These are phyloP conservation scores for Rhagoletis zephyria DNA, from an alignment of 1,140 invertebrate species.

Conservation along the genomic window DNA sequence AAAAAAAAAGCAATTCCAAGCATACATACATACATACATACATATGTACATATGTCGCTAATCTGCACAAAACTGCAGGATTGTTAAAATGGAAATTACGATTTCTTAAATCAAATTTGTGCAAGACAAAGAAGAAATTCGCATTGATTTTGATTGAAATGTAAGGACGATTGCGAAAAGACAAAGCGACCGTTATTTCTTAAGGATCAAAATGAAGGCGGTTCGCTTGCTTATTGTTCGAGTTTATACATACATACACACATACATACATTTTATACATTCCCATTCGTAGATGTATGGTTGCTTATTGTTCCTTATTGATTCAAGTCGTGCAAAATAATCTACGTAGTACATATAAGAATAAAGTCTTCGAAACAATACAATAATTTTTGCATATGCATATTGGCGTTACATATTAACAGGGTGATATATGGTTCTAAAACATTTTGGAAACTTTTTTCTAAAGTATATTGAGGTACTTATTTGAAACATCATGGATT, in stretches of 20 bases:
- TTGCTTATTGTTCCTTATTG: not conserved
- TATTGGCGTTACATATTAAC: not conserved
- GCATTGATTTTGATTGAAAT: constrained; percentile 42
- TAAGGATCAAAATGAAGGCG: constrained; percentile 50
- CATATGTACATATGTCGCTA: too few relatives aligned
- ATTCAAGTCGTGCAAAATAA: not conserved
- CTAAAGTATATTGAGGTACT: too few relatives aligned
- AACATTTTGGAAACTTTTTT: too few relatives aligned
- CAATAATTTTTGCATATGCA: not conserved
- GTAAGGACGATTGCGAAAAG: not conserved
- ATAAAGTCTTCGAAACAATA: not conserved
- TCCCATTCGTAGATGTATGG: not conserved
- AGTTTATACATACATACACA: not conserved
- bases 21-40: too few relatives aligned
- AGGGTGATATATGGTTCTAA: too few relatives aligned
- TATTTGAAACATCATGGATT: too few relatives aligned
- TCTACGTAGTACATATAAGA: not conserved
- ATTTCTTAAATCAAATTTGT: constrained; percentile 45
- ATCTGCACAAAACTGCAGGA: not conserved
- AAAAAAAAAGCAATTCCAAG: not conserved
- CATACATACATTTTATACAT: too few relatives aligned
- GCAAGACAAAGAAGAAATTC: constrained; percentile 23
- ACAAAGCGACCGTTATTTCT: not conserved
- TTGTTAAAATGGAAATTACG: constrained; percentile 48
- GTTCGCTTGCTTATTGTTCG: constrained; percentile 16